Evolutionary conservation across 1,140 invertebrate genomes (phyloP), one percentile per base, ranked within the genome.

Genomic region (Cyrtorhinus lividipennis): DNA sequence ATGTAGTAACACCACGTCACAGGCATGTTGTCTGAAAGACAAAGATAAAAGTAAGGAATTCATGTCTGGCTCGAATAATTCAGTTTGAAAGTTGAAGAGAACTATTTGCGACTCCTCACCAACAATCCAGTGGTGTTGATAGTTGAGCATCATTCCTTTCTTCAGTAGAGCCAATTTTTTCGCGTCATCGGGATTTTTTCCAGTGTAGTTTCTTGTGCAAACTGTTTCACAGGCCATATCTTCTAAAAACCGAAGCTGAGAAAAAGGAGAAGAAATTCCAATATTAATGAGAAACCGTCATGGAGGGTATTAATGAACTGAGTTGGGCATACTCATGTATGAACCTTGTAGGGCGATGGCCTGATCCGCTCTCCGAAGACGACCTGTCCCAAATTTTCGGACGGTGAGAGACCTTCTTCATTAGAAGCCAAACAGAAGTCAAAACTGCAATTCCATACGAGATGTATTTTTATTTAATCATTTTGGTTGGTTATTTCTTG

Each of bases 91-190:
- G n/a, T n/a, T n/a, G n/a, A n/a, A n/a, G n/a, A n/a, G n/a, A n/a
- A n/a, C n/a, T n/a, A n/a, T n/a, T n/a, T 38, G 15, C 30, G 30
- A 60, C 1, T 69, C n/a, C 73, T 72, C 73, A 78, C 79, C 88
- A 69, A 95, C 82, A 70, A 93, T 93, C 94, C 95, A 99, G 76
- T 98, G 95, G 76, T 99, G 95, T 69, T 98, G 90, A 77, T 99
- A 99, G 75, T 97, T 97, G n/a, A 95, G 78, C 67, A 84, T 84
- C 76, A 98, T 97, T 65, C 91, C 95, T 76, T 88, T 88, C 72
- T 88, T 88, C 59, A 99, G 75, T 8, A 87, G 80, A 61, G 85
- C 84, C 61, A 98, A 75, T 66, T 85, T 86, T 56, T 84, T 80
- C 38, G 83, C 78, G 56, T 82, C 79, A 1, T 81, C 79, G 48